These are phyloP conservation scores for Cephonodes hylas DNA, from an alignment of 2,888 invertebrate genomes.

Conservation along the genomic window DNA sequence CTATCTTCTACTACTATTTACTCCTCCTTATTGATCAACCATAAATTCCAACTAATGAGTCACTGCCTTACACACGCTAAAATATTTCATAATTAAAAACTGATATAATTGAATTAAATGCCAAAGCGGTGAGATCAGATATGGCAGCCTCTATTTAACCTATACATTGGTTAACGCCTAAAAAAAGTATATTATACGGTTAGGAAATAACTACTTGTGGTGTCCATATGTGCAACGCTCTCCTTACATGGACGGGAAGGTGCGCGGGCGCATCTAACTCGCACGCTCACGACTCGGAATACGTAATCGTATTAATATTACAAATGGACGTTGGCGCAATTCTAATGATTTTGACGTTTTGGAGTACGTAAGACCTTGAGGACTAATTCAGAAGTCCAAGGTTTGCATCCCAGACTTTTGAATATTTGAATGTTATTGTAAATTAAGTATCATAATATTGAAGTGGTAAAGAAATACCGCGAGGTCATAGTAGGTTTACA, in stretches of 20 bases:
- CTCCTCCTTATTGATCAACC: too few relatives aligned
- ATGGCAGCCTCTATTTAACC: not conserved
- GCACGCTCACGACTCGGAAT: slow-evolving; percentile 32
- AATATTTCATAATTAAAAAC: too few relatives aligned
- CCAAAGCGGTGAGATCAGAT: not conserved
- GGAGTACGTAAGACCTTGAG: not conserved
- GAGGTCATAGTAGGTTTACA: too few relatives aligned
- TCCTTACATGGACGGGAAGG: slow-evolving; percentile 36
- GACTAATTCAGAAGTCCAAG: too few relatives aligned
- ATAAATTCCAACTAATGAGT: too few relatives aligned
- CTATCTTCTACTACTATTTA: too few relatives aligned
- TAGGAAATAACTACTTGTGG: slow-evolving; percentile 22
- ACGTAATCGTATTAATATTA: slow-evolving; percentile 33
- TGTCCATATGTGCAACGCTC: slow-evolving; percentile 33
- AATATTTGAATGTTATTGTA: too few relatives aligned
- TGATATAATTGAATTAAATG: not conserved
- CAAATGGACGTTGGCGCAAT: slow-evolving; percentile 18
- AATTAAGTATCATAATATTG: too few relatives aligned
- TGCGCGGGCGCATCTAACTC: slow-evolving; percentile 38
- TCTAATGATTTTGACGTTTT: not conserved
- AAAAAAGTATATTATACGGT: slow-evolving; percentile 19
- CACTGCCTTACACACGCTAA: too few relatives aligned
- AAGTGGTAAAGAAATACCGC: too few relatives aligned
- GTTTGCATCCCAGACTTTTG: too few relatives aligned
- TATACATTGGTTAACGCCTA: not conserved